phyloP scores from a whole-genome alignment of 1,140 invertebrate genomes.

The Condylostylus longicornis region DNA sequence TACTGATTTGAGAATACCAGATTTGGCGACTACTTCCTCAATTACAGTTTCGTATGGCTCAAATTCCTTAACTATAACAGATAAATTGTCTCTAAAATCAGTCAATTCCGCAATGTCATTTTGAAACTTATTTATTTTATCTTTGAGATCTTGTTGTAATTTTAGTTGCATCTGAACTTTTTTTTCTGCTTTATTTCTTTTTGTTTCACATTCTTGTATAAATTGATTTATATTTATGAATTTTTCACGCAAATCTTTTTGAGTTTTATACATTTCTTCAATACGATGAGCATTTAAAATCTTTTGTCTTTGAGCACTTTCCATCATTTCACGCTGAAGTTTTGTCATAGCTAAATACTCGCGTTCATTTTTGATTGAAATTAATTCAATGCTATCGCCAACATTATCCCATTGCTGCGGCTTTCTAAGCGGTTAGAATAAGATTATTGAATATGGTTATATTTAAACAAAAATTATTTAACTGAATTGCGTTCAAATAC shows the following conservation, averaged over 20 bases:
- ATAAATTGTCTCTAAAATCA: constrained; percentile 11
- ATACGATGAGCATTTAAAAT: constrained; percentile 17
- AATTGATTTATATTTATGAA: constrained; percentile 29
- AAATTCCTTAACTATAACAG: constrained; percentile 18
- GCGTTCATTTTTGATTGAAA: constrained; percentile 23
- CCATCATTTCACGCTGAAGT: constrained; percentile 22
- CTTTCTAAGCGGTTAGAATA: constrained; percentile 11
- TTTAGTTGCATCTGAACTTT: constrained; percentile 12
- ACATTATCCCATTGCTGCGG: constrained; percentile 20
- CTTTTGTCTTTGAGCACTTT: constrained; percentile 14
- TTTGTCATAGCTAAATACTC: constrained; percentile 20
- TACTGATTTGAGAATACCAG: constrained; percentile 20
- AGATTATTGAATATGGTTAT: not conserved
- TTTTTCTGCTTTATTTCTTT: constrained; percentile 18
- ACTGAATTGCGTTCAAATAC: constrained; percentile 1
- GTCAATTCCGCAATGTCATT: constrained; percentile 8
- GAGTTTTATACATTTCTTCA: constrained; percentile 19
- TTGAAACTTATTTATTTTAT: constrained; percentile 11
- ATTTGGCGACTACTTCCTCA: constrained; percentile 20
- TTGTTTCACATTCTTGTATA: constrained; percentile 26
- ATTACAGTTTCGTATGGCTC: constrained; percentile 21
- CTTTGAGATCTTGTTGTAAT: constrained; percentile 12
- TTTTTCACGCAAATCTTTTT: constrained; percentile 19
- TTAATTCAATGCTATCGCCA: constrained; percentile 23
- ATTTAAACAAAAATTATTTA: not conserved